Evolutionary conservation across 2,888 invertebrate genomes (phyloP).

Genomic region (Bimastos eiseni): DNA sequence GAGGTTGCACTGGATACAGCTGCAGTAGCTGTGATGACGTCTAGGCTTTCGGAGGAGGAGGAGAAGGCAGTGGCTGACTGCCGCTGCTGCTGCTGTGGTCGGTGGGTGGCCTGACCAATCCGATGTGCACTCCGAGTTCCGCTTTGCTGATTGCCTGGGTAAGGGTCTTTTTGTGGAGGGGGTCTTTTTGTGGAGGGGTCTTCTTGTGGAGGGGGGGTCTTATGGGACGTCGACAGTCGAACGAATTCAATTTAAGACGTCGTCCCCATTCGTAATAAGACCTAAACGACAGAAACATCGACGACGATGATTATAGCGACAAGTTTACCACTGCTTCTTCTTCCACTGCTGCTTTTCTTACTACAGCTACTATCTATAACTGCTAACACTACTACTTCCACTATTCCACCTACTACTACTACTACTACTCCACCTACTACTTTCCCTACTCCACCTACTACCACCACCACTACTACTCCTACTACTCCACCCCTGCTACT

Average conservation of each 20-base stretch:
- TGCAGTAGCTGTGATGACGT: conserved; percentile 13
- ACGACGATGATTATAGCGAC: not conserved
- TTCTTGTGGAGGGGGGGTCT: not conserved
- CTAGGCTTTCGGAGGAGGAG: not conserved
- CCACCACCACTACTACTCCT: too few species aligned
- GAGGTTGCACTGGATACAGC: conserved; percentile 1
- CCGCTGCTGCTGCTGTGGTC: not conserved
- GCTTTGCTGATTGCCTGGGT: not conserved
- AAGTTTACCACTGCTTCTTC: not conserved
- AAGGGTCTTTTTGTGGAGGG: too few species aligned
- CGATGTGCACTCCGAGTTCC: conserved; percentile 6
- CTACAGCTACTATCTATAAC: conserved; percentile 3
- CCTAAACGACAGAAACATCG: not conserved
- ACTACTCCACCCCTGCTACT: too few species aligned
- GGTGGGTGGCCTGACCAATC: not conserved
- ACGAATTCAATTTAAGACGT: not conserved
- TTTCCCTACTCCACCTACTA: too few species aligned
- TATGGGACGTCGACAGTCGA: not conserved
- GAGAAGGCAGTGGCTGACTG: not conserved
- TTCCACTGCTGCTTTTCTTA: not conserved
- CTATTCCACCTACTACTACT: too few species aligned
- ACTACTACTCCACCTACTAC: too few species aligned
- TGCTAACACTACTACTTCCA: too few species aligned
- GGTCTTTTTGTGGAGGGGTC: too few species aligned
- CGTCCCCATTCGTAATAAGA: too few species aligned